Percentiles rank a stretch among this genome's conserved stretches.
Evolutionary conservation across 2,113 vertebrate genomes (phyloP).

Genomic region (Oxyruncus cristatus): DNA sequence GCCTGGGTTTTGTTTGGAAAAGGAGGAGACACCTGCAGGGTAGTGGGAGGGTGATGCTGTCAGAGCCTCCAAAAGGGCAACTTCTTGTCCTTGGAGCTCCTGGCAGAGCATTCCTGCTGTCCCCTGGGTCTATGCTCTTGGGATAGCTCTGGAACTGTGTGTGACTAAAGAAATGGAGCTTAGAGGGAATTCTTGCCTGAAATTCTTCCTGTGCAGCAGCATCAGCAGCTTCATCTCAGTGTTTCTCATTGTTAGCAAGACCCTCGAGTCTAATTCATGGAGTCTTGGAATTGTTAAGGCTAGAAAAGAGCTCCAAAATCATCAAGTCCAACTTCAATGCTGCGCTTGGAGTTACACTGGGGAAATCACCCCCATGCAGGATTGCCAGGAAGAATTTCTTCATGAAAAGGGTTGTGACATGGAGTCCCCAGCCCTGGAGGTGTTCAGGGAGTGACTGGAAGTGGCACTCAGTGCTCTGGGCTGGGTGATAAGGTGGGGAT

Average conservation of each 20-base stretch:
- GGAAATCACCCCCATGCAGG: background rate
- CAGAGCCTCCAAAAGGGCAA: background rate
- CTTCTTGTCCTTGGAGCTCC: background rate
- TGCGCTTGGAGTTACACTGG: rapidly evolving
- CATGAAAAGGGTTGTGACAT: background rate
- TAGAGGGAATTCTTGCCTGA: background rate
- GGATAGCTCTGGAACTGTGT: background rate
- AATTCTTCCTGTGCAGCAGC: background rate
- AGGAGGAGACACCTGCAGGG: background rate
- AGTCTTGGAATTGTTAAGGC: background rate
- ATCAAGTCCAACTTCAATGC: rapidly evolving
- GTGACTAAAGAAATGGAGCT: background rate
- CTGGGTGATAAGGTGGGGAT: rapidly evolving
- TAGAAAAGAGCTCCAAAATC: background rate
- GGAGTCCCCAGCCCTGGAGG: too few species aligned
- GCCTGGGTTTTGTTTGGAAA: background rate
- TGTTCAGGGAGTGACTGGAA: background rate
- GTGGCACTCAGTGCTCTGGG: background rate
- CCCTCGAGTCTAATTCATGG: rapidly evolving
- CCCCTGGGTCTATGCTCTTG: background rate
- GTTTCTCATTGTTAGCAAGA: background rate
- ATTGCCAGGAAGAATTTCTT: background rate
- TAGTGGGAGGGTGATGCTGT: background rate
- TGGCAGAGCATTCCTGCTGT: background rate
- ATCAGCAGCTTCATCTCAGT: rapidly evolving